A percentile compares a stretch with the other conserved stretches of the same genome.
Conservation (phyloP, 2,113 vertebrate genomes). For the Cepphus grylle region DNA sequence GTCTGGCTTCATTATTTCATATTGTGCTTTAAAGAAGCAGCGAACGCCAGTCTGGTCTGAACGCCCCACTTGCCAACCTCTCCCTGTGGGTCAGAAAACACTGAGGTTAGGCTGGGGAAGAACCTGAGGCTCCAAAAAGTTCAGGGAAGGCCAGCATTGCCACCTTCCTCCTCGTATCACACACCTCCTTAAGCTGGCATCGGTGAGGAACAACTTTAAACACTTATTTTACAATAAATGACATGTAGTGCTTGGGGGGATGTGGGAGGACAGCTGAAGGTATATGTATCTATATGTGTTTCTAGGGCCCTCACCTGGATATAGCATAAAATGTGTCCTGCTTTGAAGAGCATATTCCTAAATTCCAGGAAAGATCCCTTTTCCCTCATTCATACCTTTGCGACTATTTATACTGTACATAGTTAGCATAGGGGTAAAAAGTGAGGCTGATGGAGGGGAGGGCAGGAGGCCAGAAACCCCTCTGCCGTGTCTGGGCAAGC, state of each 20-base stretch:
- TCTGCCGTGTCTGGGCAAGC: neutral
- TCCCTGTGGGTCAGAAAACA: neutral
- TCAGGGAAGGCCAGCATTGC: neutral
- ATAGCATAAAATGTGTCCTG: neutral
- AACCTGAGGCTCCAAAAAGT: neutral
- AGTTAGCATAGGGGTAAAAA: neutral
- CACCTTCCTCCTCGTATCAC: neutral
- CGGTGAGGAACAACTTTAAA: neutral
- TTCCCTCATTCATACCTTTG: neutral
- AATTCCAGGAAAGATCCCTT: rapidly evolving
- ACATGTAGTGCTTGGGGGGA: neutral
- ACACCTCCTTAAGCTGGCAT: neutral
- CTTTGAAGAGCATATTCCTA: neutral
- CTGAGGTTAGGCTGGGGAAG: neutral
- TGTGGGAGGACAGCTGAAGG: neutral
- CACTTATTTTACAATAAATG: neutral
- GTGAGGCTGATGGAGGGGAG: neutral
- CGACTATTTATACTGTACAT: neutral
- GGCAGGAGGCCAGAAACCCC: neutral
- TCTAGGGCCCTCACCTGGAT: neutral
- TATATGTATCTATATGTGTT: neutral
- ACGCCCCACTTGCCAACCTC: neutral
- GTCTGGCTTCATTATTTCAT: neutral
- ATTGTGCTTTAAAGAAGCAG: neutral
- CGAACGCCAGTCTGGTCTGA: rapidly evolving